Conservation (phyloP, 2,888 invertebrate genomes). For the Dysmachus trigonus region DNA sequence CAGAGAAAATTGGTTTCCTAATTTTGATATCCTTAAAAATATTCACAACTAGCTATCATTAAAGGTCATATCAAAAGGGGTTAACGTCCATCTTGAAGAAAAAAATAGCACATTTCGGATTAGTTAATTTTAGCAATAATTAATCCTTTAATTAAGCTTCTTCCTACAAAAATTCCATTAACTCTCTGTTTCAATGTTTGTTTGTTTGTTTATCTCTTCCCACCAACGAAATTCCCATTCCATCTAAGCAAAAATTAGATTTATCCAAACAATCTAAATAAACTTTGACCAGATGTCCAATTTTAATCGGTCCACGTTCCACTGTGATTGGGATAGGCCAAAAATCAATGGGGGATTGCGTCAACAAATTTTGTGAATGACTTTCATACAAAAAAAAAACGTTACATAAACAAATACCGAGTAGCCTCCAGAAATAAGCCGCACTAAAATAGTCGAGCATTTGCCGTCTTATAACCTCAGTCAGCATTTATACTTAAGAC, state of each 20-base stretch:
- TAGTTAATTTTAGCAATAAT: neutral
- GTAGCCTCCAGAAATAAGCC: neutral
- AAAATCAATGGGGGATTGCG: slow-evolving; percentile 11
- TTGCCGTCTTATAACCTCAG: neutral
- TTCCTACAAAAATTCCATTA: neutral
- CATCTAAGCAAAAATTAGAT: neutral
- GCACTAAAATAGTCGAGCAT: neutral
- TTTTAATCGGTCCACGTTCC: neutral
- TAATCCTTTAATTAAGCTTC: neutral
- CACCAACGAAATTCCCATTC: neutral
- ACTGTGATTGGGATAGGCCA: slow-evolving; percentile 19
- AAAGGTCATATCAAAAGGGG: neutral
- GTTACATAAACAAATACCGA: neutral
- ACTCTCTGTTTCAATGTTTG: neutral
- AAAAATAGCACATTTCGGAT: neutral
- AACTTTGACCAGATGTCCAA: slow-evolving; percentile 11
- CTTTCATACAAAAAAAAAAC: neutral
- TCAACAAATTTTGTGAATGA: slow-evolving; percentile 7
- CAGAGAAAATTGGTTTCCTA: no score
- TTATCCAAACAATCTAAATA: neutral
- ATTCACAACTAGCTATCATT: neutral
- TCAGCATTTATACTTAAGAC: neutral
- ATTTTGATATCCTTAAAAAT: neutral
- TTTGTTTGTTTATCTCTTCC: neutral
- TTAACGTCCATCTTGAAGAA: neutral